phyloP scores from a whole-genome alignment of 2,113 vertebrate species.

The Isichthys henryi region DNA sequence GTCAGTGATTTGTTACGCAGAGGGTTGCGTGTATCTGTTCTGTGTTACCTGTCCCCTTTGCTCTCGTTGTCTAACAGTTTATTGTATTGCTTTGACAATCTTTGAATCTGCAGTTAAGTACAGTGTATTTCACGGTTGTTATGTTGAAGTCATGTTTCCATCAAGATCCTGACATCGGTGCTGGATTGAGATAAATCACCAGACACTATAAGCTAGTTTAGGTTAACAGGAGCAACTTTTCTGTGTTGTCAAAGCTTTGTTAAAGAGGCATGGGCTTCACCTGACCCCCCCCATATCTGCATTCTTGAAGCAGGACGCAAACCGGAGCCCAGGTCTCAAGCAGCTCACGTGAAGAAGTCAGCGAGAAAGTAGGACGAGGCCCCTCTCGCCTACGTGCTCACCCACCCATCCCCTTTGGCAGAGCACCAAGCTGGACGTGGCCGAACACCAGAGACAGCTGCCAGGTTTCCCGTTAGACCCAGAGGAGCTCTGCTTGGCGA shows the following conservation, averaged over 20 bases:
- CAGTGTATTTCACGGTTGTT: not conserved
- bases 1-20: slow-evolving; percentile 16
- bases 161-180: not conserved
- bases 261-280: slow-evolving; percentile 15
- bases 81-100: not conserved
- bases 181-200: not conserved
- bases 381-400: not conserved
- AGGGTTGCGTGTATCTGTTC: not conserved
- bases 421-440: slow-evolving; percentile 68
- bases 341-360: slow-evolving; percentile 21
- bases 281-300: not conserved
- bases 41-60: not conserved
- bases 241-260: slow-evolving; percentile 8
- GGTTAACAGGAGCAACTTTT: slow-evolving; percentile 25
- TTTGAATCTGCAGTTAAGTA: not conserved
- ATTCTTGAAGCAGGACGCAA: not conserved
- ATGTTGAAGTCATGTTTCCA: slow-evolving; percentile 25
- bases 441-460: slow-evolving; percentile 68
- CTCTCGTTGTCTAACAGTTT: not conserved
- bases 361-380: slow-evolving; percentile 22
- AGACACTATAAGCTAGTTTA: not conserved
- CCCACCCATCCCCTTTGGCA: slow-evolving; percentile 47
- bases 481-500: slow-evolving; percentile 81
- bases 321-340: slow-evolving; percentile 13
- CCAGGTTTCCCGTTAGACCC: slow-evolving; percentile 74